These are phyloP conservation scores for Callithrix jacchus DNA, from an alignment of 2,113 vertebrate species.

Conservation along the genomic window DNA sequence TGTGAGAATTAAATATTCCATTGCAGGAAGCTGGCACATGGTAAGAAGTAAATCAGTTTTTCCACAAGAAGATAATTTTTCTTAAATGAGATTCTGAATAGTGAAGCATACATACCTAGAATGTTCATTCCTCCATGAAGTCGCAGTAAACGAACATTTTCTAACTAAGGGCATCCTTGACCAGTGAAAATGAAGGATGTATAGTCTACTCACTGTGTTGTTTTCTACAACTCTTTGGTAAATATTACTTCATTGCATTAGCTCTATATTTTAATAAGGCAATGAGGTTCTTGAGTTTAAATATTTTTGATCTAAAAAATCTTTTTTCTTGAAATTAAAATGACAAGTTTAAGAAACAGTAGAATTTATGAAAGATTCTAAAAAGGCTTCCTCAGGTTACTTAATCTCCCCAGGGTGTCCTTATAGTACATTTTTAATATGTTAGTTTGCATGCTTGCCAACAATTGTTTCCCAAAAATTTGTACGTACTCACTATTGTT, in stretches of 20 bases:
- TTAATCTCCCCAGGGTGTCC: not conserved
- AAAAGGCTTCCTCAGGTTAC: not conserved
- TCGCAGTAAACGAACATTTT: not conserved
- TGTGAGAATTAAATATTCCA: not conserved
- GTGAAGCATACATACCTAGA: not conserved
- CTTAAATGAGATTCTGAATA: not conserved
- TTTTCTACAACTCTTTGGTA: not conserved
- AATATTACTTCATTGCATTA: not conserved
- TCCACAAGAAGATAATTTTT: not conserved
- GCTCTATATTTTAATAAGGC: not conserved
- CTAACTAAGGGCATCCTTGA: not conserved
- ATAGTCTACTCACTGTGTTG: accelerated
- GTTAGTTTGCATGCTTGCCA: not conserved
- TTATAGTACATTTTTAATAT: slow-evolving; percentile 32
- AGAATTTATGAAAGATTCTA: not conserved
- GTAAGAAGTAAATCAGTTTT: not conserved
- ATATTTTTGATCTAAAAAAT: slow-evolving; percentile 18
- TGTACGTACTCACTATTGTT: not conserved
- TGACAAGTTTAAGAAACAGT: not conserved
- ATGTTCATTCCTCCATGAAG: not conserved
- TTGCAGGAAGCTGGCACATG: not conserved
- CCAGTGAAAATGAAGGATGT: not conserved
- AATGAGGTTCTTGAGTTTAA: not conserved
- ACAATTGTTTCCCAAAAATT: not conserved
- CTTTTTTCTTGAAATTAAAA: not conserved